Conservation (phyloP, 2,888 invertebrate genomes). For the Seira sanloemensis region DNA sequence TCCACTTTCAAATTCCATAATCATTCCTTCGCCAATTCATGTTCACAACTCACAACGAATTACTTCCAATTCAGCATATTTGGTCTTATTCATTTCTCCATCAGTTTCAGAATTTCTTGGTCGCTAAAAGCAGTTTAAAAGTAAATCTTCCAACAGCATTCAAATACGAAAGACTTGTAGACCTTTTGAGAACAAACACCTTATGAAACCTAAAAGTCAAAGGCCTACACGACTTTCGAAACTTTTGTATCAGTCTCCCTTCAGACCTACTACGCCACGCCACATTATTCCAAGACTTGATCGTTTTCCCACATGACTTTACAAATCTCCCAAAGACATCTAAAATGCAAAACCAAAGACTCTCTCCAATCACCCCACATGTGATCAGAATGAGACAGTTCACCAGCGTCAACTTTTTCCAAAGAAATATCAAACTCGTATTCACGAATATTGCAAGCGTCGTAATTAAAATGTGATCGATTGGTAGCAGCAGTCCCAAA, state of each 20-base stretch:
- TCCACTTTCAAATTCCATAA: too few relatives aligned
- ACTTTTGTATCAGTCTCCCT: background rate
- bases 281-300: constrained; percentile 26
- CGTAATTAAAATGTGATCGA: background rate
- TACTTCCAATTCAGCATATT: too few relatives aligned
- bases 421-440: background rate
- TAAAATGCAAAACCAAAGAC: background rate
- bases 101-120: too few relatives aligned
- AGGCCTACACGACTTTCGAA: background rate
- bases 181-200: background rate
- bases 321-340: background rate
- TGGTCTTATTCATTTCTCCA: too few relatives aligned
- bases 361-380: background rate
- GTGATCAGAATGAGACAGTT: background rate
- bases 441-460: background rate
- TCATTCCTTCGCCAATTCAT: too few relatives aligned
- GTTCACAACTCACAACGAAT: too few relatives aligned
- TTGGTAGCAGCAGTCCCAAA: background rate
- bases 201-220: background rate
- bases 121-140: too few relatives aligned
- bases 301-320: background rate
- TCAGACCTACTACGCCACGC: background rate
- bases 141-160: background rate
- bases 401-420: background rate
- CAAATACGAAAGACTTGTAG: background rate